These are phyloP conservation scores for Pangasianodon hypophthalmus DNA, from an alignment of 2,113 vertebrate genomes.

Conservation along the genomic window DNA sequence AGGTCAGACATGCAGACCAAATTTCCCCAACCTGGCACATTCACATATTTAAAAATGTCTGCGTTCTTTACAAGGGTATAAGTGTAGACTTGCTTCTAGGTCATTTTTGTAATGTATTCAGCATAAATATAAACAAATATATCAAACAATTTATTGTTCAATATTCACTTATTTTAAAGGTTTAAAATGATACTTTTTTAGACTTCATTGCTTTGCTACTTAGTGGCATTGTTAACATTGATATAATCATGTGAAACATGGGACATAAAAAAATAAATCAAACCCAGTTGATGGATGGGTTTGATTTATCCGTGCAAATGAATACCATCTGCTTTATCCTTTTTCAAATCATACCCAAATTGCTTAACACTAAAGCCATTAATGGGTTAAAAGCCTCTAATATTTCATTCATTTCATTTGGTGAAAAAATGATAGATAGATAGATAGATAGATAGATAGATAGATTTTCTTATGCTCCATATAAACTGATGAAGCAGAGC, in stretches of 20 bases:
- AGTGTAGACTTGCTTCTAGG: not conserved
- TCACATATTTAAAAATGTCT: not conserved
- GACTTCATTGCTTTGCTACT: not conserved
- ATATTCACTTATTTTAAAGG: not conserved
- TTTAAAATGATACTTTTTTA: not conserved
- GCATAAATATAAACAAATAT: not conserved
- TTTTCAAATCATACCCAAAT: too few species aligned
- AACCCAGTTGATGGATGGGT: not conserved
- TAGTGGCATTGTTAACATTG: too few species aligned
- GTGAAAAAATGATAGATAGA: not conserved
- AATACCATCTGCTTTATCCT: too few species aligned
- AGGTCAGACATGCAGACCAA: not conserved
- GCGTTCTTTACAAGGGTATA: not conserved
- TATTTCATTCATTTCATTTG: not conserved
- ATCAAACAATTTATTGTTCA: not conserved
- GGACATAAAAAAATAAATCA: not conserved
- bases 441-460: too few species aligned
- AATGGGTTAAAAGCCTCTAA: not conserved
- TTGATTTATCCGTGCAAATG: not conserved
- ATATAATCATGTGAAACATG: not conserved
- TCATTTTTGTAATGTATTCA: not conserved
- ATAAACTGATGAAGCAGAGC: not conserved
- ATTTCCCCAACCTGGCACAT: not conserved
- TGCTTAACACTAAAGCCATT: too few species aligned
- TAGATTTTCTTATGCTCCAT: too few species aligned